Base-by-base conservation (phyloP, 2,797 vertebrate genomes). In the Rachycentron canadum region DNA sequence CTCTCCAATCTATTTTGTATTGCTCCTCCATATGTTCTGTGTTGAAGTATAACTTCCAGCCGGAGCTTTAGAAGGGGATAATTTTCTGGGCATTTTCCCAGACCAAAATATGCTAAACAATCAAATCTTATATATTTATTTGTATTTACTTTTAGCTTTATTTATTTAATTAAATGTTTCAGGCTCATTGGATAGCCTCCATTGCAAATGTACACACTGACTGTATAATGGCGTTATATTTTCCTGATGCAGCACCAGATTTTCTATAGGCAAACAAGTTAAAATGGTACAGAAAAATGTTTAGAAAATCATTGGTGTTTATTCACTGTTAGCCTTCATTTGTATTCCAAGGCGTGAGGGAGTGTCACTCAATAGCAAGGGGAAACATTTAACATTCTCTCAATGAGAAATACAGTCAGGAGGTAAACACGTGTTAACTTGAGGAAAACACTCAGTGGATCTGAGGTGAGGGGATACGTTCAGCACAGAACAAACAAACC, bases 401-500 rank as follows among this genome's bases (percentile, higher is more conserved):
- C 60, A 53, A 75, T 76, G 85, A 85, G 66, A 30, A 81, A 79
- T 82, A 80, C 70, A 86, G 81, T 69, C 60, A 71, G 85, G 56
- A 80, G 81, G 73, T 83, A 85, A 88, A 88, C 83, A 82, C 6
- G 59, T 76, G 86, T 88, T 83, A 85, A 89, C 78, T 61, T 58
- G 40, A 59, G 73, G 77, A 60, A 78, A 86, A 79, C 62, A 58
- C 81, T 86, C 68, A 45, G 32, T 59, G 76, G 82, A 88, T 86
- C 73, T 62, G 63, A 88, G 87, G 89, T 91, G 90, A 93, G 85
- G 86, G 89, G 89, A 91, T 92, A 90, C 84, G 73, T 93, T 95
- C 93, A 95, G 92, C 93, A 93, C 94, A 95, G 94, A 95, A 95
- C 95, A 95, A 95, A 94, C 92, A 95, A 94, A 94, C 91, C 94